Evolutionary conservation across 2,797 vertebrate species (phyloP), one percentile per base, ranked within the genome.

Genomic region (Lithobates pipiens): DNA sequence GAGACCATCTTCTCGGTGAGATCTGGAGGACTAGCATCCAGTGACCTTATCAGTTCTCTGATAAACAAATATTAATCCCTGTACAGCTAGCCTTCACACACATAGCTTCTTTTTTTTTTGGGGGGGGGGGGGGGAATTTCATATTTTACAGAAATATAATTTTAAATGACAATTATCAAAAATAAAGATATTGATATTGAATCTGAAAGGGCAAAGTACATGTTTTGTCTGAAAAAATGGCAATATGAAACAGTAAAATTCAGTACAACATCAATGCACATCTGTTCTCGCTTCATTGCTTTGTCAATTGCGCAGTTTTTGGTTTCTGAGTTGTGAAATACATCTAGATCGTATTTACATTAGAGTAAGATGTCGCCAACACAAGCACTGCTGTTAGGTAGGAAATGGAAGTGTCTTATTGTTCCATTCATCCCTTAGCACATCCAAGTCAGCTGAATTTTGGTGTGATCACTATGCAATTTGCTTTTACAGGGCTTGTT

Each of bases 401-500:
- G 44, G 23, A 46, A 76, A 76, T 46, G 61, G 70, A 75, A 65
- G 76, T 75, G 46, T 72, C 77, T 71, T 70, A 65, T 85, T 85
- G 76, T 80, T 85, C 61, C 67, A 63, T 75, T 78, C 44, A 79
- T 78, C 71, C 83, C 46, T 74, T 74, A 80, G 65, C 83, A 46
- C 77, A 85, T 72, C 73, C 57, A 74, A 85, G 54, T 80, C 83
- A 54, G 70, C 34, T 67, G 70, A 74, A 34, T 80, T 80, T 80
- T 78, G 71, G 77, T 44, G 57, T 65, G 77, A 85, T 85, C 83
- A 50, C 83, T 67, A 65, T 72, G 42, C 83, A 80, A 85, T 39
- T 72, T 74, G 70, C 70, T 80, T 85, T 85, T 80, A 80, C 27
- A 23, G 83, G 69, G 71, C 77, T 85, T 80, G 70, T 68, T 85